A percentile compares a stretch with the other conserved stretches of the same genome.
phyloP scores from a whole-genome alignment of 2,113 vertebrate species.

The Stigmatopora nigra region DNA sequence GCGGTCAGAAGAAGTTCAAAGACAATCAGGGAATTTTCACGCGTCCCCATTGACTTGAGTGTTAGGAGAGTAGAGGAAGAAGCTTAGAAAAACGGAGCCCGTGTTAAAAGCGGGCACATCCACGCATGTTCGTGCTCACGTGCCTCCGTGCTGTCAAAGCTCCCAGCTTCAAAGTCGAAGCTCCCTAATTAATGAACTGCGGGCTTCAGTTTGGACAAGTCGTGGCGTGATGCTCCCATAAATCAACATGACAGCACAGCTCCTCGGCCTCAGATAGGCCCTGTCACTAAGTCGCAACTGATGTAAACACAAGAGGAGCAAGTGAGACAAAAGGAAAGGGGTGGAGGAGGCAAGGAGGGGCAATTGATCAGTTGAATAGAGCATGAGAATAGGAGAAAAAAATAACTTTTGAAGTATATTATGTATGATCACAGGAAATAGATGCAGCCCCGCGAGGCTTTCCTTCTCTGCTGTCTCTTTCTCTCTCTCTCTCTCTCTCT shows the following conservation, averaged over 20 bases:
- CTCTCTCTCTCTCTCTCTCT: conserved; percentile 40
- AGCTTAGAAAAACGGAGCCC: conserved; percentile 87
- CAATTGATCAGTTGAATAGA: conserved; percentile 99
- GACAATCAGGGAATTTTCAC: conserved; percentile 87
- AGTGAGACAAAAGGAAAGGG: conserved; percentile 42
- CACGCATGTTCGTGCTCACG: conserved; percentile 58
- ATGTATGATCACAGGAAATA: conserved; percentile 99
- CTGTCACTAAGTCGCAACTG: conserved; percentile 95
- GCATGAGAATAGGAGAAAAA: conserved; percentile 75
- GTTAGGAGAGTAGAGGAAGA: conserved; percentile 74
- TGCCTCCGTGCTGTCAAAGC: conserved; percentile 45
- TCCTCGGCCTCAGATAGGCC: conserved; percentile 92
- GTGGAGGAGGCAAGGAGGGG: conserved; percentile 79
- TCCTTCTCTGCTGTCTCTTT: conserved; percentile 76
- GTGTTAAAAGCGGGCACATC: conserved; percentile 80
- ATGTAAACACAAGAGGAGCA: conserved; percentile 83
- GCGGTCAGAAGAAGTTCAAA: conserved; percentile 97
- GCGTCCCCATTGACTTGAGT: conserved; percentile 74
- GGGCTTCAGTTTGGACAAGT: conserved; percentile 99
- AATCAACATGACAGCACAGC: conserved; percentile 99
- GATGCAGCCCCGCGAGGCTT: conserved; percentile 94
- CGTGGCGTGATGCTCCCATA: conserved; percentile 97
- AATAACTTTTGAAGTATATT: conserved; percentile 97
- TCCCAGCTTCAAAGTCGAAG: conserved; percentile 96
- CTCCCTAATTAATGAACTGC: conserved; percentile 99